Evolutionary conservation across 2,888 invertebrate species (phyloP).

Genomic region (Cerceris ruficornis): DNA sequence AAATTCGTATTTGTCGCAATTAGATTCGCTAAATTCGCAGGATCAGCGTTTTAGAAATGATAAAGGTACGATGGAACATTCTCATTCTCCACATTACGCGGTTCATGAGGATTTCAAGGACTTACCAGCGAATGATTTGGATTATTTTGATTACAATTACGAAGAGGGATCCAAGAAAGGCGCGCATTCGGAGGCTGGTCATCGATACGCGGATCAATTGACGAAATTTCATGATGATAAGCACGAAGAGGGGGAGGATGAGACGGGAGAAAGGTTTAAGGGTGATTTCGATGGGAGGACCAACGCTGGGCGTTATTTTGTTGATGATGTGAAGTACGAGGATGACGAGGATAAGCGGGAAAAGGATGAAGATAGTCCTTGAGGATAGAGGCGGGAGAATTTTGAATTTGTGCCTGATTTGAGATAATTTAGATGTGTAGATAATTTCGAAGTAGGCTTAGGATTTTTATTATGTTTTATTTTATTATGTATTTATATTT

Average conservation of each 20-base stretch:
- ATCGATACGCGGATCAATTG: slow-evolving; percentile 67
- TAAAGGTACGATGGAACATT: slow-evolving; percentile 33
- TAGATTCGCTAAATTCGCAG: slow-evolving; percentile 36
- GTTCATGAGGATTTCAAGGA: slow-evolving; percentile 66
- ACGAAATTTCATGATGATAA: slow-evolving; percentile 74
- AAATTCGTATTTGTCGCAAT: slow-evolving; percentile 62
- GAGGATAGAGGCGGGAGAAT: background rate
- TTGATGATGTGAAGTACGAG: slow-evolving; percentile 56
- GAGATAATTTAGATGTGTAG: background rate
- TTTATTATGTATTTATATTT: background rate
- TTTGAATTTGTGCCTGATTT: background rate
- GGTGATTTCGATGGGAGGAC: slow-evolving; percentile 46
- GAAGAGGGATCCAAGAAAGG: slow-evolving; percentile 71
- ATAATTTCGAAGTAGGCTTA: background rate
- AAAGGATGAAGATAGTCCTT: background rate
- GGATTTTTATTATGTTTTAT: background rate
- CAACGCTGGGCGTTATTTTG: slow-evolving; percentile 54
- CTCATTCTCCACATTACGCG: slow-evolving; percentile 71
- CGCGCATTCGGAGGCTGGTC: slow-evolving; percentile 67
- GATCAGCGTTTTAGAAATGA: slow-evolving; percentile 70
- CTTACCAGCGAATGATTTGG: slow-evolving; percentile 36
- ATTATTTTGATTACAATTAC: slow-evolving; percentile 49
- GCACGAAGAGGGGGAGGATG: slow-evolving; percentile 69
- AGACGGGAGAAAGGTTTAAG: slow-evolving; percentile 52
- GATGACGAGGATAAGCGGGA: slow-evolving; percentile 30